Evolutionary conservation across 2,113 vertebrate genomes (phyloP).

Genomic region (Coptodon rendalli): DNA sequence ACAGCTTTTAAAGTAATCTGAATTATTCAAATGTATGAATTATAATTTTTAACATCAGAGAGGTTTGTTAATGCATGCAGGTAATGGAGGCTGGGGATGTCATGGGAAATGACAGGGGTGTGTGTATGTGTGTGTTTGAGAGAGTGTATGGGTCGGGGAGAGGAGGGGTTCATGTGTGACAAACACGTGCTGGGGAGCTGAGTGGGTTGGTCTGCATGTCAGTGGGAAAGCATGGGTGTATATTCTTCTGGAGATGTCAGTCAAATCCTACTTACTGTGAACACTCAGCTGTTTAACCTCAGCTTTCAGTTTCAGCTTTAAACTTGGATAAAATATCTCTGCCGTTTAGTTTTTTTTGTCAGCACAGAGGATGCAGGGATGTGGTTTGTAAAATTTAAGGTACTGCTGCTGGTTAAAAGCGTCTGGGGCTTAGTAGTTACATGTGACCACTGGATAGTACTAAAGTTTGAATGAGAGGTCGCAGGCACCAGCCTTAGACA

Average conservation of each 20-base stretch:
- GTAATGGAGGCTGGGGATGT: constrained; percentile 57
- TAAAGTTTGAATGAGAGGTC: not conserved
- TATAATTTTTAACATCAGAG: constrained; percentile 63
- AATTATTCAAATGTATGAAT: constrained; percentile 67
- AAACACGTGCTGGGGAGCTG: not conserved
- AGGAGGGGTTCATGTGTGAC: not conserved
- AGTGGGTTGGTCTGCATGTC: not conserved
- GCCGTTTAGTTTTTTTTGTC: not conserved
- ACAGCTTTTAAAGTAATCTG: constrained; percentile 64
- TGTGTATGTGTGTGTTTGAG: not conserved
- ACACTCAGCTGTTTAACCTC: not conserved
- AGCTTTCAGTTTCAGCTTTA: not conserved
- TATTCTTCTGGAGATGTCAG: not conserved
- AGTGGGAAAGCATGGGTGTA: not conserved
- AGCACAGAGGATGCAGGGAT: not conserved
- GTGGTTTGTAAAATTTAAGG: not conserved
- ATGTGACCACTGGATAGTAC: not conserved
- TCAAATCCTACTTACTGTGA: not conserved
- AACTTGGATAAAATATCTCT: not conserved
- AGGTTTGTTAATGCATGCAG: constrained; percentile 55
- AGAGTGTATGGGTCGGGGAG: not conserved
- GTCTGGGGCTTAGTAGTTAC: not conserved
- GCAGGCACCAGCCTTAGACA: not conserved
- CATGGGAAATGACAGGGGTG: constrained; percentile 48
- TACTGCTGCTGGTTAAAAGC: not conserved